Base-by-base conservation (phyloP, 2,888 invertebrate species). In the Schrankia costaestrigalis region DNA sequence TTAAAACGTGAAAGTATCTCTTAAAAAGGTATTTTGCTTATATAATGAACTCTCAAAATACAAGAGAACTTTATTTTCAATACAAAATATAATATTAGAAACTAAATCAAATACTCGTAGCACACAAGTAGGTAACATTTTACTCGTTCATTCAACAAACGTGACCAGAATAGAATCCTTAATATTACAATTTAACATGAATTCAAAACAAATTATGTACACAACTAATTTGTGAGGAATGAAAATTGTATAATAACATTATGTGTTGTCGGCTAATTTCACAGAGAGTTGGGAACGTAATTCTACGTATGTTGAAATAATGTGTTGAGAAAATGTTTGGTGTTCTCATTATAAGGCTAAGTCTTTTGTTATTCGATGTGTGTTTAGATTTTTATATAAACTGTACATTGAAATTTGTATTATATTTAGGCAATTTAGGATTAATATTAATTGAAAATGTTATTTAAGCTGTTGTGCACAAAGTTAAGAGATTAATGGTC, bases 141-240 rank as follows among this genome's bases (percentile, higher is more conserved):
- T 9, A 26, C 26, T 13, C 22, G 17, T 27, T 17, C 27, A 18
- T 27, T 17, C 23, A 9, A 14, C 10, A 30, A 13, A 35, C 41
- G 52, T 46, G 49, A 42, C 46, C 17, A 1, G 45, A 40, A 42
- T 46, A 11, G 14, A 12, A 17, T 31, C 30, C 38, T 45, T 46
- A 41, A 32, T 28, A 19, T 15, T 13, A 29, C 37, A 47, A 48
- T 59, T 49, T 37, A 42, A 55, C 46, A 30, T 27, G 44, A 56
- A 58, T 53, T 34, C 47, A 45, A 58, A 60, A 61, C 45, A 61
- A 62, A 58, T 63, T 46, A 43, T 52, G 43, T 54, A 30, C 15
- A 24, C 37, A 38, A 45, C 55, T 63, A 62, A 62, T 63, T 58
- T 49, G 38, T 22, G 33, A 22, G 31, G 31, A 45, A 56, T 52